Base-by-base conservation (phyloP, 2,888 invertebrate species). In the Hirtodrosophila histrioides region DNA sequence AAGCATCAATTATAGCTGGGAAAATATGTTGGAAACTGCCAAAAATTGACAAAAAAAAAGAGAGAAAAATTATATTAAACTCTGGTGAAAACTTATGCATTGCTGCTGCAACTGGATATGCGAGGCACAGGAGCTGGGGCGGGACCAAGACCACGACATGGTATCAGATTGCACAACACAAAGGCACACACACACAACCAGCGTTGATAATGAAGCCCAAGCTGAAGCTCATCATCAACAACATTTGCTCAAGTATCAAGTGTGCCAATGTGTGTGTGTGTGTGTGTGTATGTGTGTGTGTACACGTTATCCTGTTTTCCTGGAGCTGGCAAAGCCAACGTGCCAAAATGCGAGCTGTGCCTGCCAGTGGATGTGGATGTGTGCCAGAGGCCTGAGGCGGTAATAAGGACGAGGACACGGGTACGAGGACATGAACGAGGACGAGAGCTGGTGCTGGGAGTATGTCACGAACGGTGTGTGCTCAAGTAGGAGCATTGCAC, bases 401-500 rank as follows among this genome's bases (percentile, higher is more conserved):
- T 55, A 40, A 65, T 41, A 41, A 41, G 60, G 17, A 50, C 35
- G 24, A 53, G 39, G 45, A 46, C 31, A 31, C 39, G 54, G 31
- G 9, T 31, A 31, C 31, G 31, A 31, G 31, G 31, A 31, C 31
- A 2, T 4, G 3, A 55, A 31, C 31, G 31, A 31, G 31, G 31
- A 31, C 31, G 9, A 31, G 3, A 55, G 58, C 73, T 68, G 67
- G 48, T 61, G 83, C 61, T 67, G 69, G 60, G 88, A 90, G 88
- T 90, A 86, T 90, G 89, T 88, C 89, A 90, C 85, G 86, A 88
- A 81, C 78, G 69, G 61, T 72, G 62, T 78, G 76, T 74, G 81
- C 73, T 86, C 70, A 82, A 85, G 82, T 83, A 89, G 87, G 86
- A 85, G 88, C 85, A 86, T 69, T 86, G 85, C 89, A 89, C 85